phyloP scores from a whole-genome alignment of 2,113 vertebrate genomes.

The Pteruthius melanotis region DNA sequence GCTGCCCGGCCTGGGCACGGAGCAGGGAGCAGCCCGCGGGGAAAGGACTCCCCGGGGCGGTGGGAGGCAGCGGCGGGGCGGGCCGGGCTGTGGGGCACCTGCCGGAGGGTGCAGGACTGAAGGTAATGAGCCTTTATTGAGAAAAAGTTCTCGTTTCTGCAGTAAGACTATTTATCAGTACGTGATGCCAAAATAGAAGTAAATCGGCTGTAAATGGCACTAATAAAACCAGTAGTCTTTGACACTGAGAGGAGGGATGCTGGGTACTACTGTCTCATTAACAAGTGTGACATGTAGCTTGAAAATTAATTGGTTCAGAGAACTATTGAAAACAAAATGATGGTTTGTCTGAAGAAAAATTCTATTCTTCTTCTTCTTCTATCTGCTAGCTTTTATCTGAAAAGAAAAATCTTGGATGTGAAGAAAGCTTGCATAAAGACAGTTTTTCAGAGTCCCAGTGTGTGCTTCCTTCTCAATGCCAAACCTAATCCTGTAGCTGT shows the following conservation, averaged over 20 bases:
- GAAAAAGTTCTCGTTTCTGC: background rate
- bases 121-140: rapidly evolving
- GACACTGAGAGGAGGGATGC: background rate
- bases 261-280: background rate
- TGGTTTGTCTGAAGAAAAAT: background rate
- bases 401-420: background rate
- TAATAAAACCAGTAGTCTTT: background rate
- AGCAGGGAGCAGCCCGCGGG: background rate
- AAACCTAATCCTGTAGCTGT: background rate
- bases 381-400: background rate
- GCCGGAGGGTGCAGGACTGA: rapidly evolving
- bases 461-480: background rate
- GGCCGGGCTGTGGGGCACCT: background rate
- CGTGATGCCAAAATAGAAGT: background rate
- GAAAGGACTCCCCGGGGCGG: background rate
- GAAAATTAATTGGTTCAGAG: background rate
- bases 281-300: background rate
- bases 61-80: background rate
- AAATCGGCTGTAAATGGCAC: background rate
- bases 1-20: background rate
- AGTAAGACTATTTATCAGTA: too few relatives aligned
- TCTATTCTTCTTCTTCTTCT: background rate
- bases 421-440: background rate
- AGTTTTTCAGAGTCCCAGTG: rapidly evolving
- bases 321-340: background rate